A percentile compares a stretch with the other conserved stretches of the same genome.
Evolutionary conservation across 1,140 invertebrate species (phyloP).

Genomic region (Bombus soroeensis): DNA sequence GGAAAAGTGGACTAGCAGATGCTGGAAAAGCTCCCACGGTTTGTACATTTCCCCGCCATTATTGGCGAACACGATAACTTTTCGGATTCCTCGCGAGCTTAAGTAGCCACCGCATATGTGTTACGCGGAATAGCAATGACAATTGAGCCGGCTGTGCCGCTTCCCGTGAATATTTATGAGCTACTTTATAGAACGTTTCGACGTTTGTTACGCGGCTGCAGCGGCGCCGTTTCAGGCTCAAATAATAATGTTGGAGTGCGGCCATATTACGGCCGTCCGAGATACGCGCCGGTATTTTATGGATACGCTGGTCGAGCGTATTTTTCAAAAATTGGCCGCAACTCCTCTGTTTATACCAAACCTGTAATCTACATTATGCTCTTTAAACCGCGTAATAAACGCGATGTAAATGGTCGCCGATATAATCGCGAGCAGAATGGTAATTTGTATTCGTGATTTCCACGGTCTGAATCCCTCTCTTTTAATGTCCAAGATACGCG

Average conservation of each 20-base stretch:
- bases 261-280: conserved; percentile 14
- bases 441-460: not conserved
- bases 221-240: not conserved
- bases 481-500: not conserved
- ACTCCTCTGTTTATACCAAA: not conserved
- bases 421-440: not conserved
- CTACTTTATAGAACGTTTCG: conserved; percentile 49
- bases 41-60: not conserved
- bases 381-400: conserved; percentile 6
- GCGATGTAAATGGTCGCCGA: not conserved
- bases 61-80: conserved; percentile 19
- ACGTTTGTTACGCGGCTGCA: conserved; percentile 41
- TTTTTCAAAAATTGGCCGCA: conserved; percentile 24
- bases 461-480: not conserved
- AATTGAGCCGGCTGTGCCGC: not conserved
- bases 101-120: not conserved
- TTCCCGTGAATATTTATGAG: conserved; percentile 44
- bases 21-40: not conserved
- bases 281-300: not conserved
- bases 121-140: conserved; percentile 42
- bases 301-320: not conserved
- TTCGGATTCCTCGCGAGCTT: conserved; percentile 1
- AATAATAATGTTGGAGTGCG: conserved; percentile 42
- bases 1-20: not conserved
- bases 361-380: conserved; percentile 10